Percentiles rank a stretch among this genome's conserved stretches.
Conservation (phyloP, 2,113 vertebrate genomes). For the Equus przewalskii region DNA sequence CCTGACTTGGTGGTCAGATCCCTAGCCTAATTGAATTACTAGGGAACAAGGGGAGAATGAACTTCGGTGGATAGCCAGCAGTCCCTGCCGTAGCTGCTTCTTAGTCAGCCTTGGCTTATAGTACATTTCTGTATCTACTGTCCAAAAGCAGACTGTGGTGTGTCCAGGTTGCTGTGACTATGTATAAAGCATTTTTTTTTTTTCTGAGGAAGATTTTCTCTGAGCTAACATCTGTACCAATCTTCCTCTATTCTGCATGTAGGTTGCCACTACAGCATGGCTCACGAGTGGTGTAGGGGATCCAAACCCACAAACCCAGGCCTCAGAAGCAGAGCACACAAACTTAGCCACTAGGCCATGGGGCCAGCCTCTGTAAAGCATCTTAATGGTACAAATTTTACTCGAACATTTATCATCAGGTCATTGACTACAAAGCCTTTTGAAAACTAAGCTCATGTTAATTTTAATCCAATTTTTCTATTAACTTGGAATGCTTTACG, state of each 20-base stretch:
- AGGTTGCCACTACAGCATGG: no score
- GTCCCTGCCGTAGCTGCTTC: not conserved
- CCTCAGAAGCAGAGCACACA: no score
- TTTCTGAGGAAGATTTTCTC: no score
- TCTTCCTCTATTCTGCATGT: no score
- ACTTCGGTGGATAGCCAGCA: not conserved
- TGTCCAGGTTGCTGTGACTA: not conserved
- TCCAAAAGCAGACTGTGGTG: not conserved
- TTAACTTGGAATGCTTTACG: slow-evolving; percentile 51
- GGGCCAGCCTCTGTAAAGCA: not conserved
- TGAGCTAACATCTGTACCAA: no score
- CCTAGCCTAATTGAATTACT: not conserved
- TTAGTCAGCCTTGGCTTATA: not conserved
- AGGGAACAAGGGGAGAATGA: not conserved
- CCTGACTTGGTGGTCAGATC: not conserved
- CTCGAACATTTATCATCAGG: not conserved
- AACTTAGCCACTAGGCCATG: no score
- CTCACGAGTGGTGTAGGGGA: no score
- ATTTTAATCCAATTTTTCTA: slow-evolving; percentile 72
- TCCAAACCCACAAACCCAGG: no score
- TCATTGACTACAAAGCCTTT: slow-evolving; percentile 53
- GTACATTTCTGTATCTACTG: not conserved
- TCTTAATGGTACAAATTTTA: not conserved
- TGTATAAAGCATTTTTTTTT: not conserved
- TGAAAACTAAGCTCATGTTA: slow-evolving; percentile 62